phyloP scores from a whole-genome alignment of 2,113 vertebrate species.

The Thalassoma bifasciatum region DNA sequence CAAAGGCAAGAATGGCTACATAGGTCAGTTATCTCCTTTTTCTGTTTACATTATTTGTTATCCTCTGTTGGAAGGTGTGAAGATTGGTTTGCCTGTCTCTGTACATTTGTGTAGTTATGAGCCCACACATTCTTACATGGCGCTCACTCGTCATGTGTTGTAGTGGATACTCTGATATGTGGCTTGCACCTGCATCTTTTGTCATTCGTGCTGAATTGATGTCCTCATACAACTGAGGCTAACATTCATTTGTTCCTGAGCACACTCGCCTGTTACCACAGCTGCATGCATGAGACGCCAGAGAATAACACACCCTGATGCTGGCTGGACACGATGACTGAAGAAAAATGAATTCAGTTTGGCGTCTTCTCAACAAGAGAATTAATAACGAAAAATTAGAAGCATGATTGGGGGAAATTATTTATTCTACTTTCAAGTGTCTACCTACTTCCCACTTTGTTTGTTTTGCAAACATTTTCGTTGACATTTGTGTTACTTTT shows the following conservation, averaged over 20 bases:
- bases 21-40: neutral
- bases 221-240: conserved; percentile 54
- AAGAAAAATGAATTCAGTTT: conserved; percentile 1
- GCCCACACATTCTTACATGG: conserved; percentile 2
- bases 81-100: conserved; percentile 16
- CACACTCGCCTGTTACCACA: conserved; percentile 54
- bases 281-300: conserved; percentile 29
- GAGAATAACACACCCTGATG: conserved; percentile 25
- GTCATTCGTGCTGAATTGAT: conserved; percentile 60
- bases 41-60: neutral
- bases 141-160: conserved; percentile 39
- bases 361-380: neutral
- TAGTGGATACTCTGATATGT: conserved; percentile 55
- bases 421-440: neutral
- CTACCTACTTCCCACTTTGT: neutral
- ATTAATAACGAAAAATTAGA: neutral
- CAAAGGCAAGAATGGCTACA: neutral
- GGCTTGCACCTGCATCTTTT: conserved; percentile 65
- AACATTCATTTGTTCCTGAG: conserved; percentile 61
- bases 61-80: conserved; percentile 14
- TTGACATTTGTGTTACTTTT: neutral
- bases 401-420: too few relatives aligned
- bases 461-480: neutral
- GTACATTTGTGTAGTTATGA: conserved; percentile 12
- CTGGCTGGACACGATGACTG: conserved; percentile 28